Base-by-base conservation (phyloP, 1,140 invertebrate genomes). In the Cylas formicarius region DNA sequence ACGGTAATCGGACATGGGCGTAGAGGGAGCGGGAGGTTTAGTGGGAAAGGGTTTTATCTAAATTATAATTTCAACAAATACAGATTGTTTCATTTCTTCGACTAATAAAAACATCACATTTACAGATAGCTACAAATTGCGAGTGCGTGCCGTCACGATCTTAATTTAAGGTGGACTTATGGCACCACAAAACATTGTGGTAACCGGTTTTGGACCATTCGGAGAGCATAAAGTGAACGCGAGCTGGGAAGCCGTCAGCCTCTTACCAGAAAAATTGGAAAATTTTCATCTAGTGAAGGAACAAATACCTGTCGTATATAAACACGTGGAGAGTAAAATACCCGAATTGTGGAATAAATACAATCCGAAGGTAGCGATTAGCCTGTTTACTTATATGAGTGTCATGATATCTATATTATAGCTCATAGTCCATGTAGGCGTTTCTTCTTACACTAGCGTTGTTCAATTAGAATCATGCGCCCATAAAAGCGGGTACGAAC, bases 141-240 rank as follows among this genome's bases (percentile, higher is more conserved):
- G n/a, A n/a, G n/a, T n/a, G n/a, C n/a, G n/a, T n/a, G n/a, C n/a
- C n/a, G n/a, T n/a, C n/a, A n/a, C n/a, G n/a, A n/a, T n/a, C n/a
- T n/a, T n/a, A n/a, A n/a, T n/a, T n/a, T n/a, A n/a, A n/a, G n/a
- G n/a, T n/a, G n/a, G n/a, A n/a, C n/a, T 34, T 29, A 8, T 29
- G 13, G 23, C 19, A 17, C 11, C 26, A 23, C 23, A 33, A 20
- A 42, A 37, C 37, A 57, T 73, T 38, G 26, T 84, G 11, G 67
- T 84, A 35, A 79, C 77, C 51, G 86, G 84, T 10, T 89, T 87
- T 68, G 84, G 83, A 9, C 83, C 83, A 19, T 89, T 87, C 66
- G 62, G 67, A 18, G 57, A 61, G 8, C 77, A 87, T 55, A 60
- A 60, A 16, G 65, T 84, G 7, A 89, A 89, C 61, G 78, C 84